These are phyloP conservation scores for Phrynocephalus vlangalii DNA, from an alignment of 2,797 vertebrate species.

Conservation along the genomic window DNA sequence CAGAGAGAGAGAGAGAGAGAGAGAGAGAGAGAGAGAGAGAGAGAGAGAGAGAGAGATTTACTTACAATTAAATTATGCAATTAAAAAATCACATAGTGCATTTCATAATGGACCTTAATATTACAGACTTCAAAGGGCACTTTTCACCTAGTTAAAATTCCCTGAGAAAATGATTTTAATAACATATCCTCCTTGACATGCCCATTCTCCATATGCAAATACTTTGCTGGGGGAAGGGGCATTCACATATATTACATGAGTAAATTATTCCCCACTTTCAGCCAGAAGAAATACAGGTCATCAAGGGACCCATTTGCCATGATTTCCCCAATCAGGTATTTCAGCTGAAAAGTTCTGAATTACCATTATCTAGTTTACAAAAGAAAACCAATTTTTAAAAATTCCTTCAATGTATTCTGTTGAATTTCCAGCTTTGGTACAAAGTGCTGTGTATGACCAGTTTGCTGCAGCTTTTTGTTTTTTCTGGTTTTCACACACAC, in stretches of 20 bases:
- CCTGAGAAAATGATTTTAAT: background rate
- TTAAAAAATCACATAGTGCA: background rate
- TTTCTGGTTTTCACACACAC: too few species aligned
- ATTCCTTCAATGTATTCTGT: background rate
- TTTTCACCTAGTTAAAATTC: background rate
- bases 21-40: too few species aligned
- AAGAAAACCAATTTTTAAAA: background rate
- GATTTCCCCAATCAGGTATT: background rate
- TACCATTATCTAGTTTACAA: background rate
- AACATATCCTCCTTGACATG: too few species aligned
- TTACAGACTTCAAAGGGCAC: background rate
- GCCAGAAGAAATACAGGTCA: background rate
- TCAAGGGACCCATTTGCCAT: background rate
- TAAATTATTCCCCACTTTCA: background rate
- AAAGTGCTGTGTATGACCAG: background rate
- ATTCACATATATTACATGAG: too few species aligned
- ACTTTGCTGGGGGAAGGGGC: background rate
- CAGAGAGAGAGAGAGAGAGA: too few species aligned
- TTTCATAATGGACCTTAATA: background rate
- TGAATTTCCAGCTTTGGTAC: background rate
- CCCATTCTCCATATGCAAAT: background rate
- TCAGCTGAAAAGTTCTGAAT: background rate
- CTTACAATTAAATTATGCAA: background rate
- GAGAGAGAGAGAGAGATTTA: too few species aligned
- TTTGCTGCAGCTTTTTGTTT: background rate